Base-by-base conservation (phyloP, 2,797 vertebrate genomes). In the Ispidina lecontei region DNA sequence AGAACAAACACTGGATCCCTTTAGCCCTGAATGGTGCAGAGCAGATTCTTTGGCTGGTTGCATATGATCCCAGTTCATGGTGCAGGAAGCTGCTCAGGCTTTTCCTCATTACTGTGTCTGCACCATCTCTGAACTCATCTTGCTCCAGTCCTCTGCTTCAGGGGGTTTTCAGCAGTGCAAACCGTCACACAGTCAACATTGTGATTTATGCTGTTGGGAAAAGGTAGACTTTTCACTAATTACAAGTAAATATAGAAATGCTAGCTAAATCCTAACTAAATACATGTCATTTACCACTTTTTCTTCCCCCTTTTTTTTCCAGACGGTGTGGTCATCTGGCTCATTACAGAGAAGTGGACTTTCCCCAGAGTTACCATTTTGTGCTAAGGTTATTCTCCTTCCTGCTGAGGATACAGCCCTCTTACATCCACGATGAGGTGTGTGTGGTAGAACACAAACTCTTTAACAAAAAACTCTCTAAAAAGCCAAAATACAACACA, bases 331-430 rank as follows among this genome's bases (percentile, higher is more conserved):
- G 62, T 44, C 96, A 96, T 43, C 96, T 97, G 76, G 98, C 97
- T 90, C 65, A 87, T 18, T 97, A 98, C 23, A 86, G 97, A 89
- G 98, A 98, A 87, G 85, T 95, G 1, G 95, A 96, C 33, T 98
- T 99, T 55, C 98, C 99, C 4, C 96, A 97, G 55, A 98, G 96
- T 69, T 99, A 98, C 29, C 87, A 97, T 58, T 99, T 99, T 97
- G 81, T 99, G 46, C 94, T 99, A 80, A 95, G 96, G 37, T 97
- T 99, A 56, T 99, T 99, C 96, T 97, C 98, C 84, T 99, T 99
- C 95, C 82, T 99, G 69, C 96, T 99, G 67, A 98, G 97, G 44
- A 96, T 99, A 76, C 93, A 96, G 41, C 87, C 97, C 2, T 93
- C 93, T 46, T 18, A 73, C n/a, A 94, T 99, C 67, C 98, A 98